These are phyloP conservation scores for Esperia sulphurella DNA, from an alignment of 2,888 invertebrate genomes.

Conservation along the genomic window DNA sequence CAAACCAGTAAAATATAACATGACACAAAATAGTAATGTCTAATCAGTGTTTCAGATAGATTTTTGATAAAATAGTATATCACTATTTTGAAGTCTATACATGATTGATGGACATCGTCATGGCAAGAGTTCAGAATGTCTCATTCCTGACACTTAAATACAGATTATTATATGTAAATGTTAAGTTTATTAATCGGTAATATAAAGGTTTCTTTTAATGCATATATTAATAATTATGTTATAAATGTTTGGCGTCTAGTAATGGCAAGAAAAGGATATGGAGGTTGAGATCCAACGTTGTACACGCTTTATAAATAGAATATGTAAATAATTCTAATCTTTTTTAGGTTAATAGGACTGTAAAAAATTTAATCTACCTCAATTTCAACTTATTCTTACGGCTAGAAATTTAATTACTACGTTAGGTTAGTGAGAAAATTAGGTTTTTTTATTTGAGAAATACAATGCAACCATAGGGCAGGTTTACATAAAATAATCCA, in stretches of 20 bases:
- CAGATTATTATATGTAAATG: slow-evolving; percentile 22
- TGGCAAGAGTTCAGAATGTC: slow-evolving; percentile 9
- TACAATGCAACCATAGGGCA: slow-evolving; percentile 43
- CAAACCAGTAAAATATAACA: no score
- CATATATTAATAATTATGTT: slow-evolving; percentile 25
- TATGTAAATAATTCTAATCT: slow-evolving; percentile 75
- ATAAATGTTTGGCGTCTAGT: slow-evolving; percentile 47
- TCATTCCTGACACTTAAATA: slow-evolving; percentile 26
- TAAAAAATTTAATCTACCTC: slow-evolving; percentile 79
- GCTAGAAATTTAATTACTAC: slow-evolving; percentile 67
- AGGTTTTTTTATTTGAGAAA: slow-evolving; percentile 57
- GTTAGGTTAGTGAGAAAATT: slow-evolving; percentile 70
- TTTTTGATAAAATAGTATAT: neutral
- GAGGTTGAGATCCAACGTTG: slow-evolving; percentile 57
- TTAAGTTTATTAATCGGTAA: slow-evolving; percentile 35
- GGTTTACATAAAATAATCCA: slow-evolving; percentile 33
- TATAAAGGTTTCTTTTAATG: slow-evolving; percentile 30
- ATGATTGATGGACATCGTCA: neutral
- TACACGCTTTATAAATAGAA: slow-evolving; percentile 63
- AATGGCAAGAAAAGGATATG: slow-evolving; percentile 41
- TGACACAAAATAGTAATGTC: no score
- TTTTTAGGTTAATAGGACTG: slow-evolving; percentile 76
- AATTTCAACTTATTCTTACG: slow-evolving; percentile 73
- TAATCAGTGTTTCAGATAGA: no score
- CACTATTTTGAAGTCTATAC: neutral